Evolutionary conservation across 1,140 invertebrate species (phyloP), one percentile per base, ranked within the genome.

Genomic region (Aphis craccivora): DNA sequence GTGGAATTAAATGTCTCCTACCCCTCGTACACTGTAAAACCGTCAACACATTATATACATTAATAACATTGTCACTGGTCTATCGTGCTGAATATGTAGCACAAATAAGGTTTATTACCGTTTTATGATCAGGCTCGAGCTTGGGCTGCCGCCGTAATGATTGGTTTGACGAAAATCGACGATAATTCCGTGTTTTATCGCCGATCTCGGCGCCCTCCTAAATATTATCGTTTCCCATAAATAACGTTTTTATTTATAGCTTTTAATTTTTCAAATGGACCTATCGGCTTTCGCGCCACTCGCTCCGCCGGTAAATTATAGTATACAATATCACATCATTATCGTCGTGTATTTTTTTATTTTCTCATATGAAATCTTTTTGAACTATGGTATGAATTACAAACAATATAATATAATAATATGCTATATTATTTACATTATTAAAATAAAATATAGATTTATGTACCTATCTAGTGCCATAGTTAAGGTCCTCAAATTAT

Each of bases 91-190:
- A 53, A 86, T 55, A 83, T 40, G 91, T 55, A 48, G 45, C 60
- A 86, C 91, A 93, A 93, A 91, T 91, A 83, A 93, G 91, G 91
- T 93, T 93, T 93, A 93, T 93, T 93, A 51, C 91, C 91, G 48
- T 93, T 93, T 93, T 93, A 93, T 53, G 76, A 40, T 84, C 91
- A 14, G 14, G 43, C 30, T 20, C 89, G 43, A 11, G 43, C 30
- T n/a, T 30, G 25, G 25, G 81, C 43, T 43, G 84, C 22, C 87
- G 18, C 67, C 60, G 51, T 86, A 55, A 93, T 93, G 45, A 93
- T 93, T 86, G 91, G 91, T 76, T 93, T 86, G 43, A 40, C 48
- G 91, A 93, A 93, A 93, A 93, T 53, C 81, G 91, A 93, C 67
- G 81, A 84, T 86, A 86, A 86, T 84, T 53, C n/a, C 81, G 81